A percentile compares a stretch with the other conserved stretches of the same genome.
Conservation (phyloP, 2,888 invertebrate species). For the Tethea ocularis region DNA sequence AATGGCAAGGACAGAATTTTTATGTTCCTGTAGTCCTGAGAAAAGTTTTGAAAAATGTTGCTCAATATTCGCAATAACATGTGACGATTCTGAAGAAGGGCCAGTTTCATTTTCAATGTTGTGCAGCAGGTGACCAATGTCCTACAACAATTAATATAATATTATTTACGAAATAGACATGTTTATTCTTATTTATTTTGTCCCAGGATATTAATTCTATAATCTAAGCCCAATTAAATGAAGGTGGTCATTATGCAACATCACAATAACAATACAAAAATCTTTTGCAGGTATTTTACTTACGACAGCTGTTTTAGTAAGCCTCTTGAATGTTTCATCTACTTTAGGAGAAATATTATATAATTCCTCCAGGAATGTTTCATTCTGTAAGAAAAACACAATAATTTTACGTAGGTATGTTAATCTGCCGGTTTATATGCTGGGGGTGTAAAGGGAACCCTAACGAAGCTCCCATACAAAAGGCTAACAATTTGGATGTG, state of each 20-base stretch:
- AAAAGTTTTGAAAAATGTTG: slow-evolving; percentile 81
- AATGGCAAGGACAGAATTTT: slow-evolving; percentile 65
- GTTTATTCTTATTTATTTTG: too few species aligned
- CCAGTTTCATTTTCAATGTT: slow-evolving; percentile 62
- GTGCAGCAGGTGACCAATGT: slow-evolving; percentile 65
- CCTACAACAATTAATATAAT: slow-evolving; percentile 45
- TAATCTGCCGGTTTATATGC: too few species aligned
- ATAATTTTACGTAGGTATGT: too few species aligned
- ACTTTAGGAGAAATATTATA: slow-evolving; percentile 59
- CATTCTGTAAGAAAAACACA: slow-evolving; percentile 62
- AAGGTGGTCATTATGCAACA: too few species aligned
- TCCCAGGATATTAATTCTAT: too few species aligned
- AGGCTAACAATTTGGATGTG: too few species aligned
- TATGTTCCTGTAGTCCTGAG: slow-evolving; percentile 79
- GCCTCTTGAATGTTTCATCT: slow-evolving; percentile 66
- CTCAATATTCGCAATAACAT: slow-evolving; percentile 61
- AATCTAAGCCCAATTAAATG: too few species aligned
- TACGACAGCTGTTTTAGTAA: slow-evolving; percentile 76
- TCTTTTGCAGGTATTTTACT: slow-evolving; percentile 32
- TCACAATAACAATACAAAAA: slow-evolving; percentile 8
- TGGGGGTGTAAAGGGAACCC: too few species aligned
- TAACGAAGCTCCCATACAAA: too few species aligned
- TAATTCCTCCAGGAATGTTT: slow-evolving; percentile 54
- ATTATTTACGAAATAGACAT: not conserved
- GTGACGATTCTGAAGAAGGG: slow-evolving; percentile 48